These are phyloP conservation scores for Chiloscyllium plagiosum DNA, from an alignment of 2,113 vertebrate genomes.

Conservation along the genomic window DNA sequence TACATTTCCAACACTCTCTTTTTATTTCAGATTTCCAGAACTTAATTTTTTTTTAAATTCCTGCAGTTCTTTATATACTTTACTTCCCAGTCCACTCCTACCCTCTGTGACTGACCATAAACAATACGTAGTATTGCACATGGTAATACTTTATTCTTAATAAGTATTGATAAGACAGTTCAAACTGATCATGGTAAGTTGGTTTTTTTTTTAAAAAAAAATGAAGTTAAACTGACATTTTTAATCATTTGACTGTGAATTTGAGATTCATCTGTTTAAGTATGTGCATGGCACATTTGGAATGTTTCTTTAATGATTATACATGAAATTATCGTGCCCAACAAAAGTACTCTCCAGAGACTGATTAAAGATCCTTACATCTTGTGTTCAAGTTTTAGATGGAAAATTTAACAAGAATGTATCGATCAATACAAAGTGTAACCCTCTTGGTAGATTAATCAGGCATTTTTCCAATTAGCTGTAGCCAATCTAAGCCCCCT, in stretches of 20 bases:
- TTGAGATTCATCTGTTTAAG: neutral
- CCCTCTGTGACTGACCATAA: neutral
- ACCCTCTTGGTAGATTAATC: neutral
- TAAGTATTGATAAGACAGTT: neutral
- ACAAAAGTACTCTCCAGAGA: neutral
- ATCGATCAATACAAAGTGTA: neutral
- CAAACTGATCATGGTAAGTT: neutral
- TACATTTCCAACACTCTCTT: neutral
- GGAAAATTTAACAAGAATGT: neutral
- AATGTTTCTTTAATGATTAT: neutral
- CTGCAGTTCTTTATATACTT: neutral
- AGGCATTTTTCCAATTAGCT: neutral
- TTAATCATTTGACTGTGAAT: neutral
- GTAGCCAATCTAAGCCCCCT: neutral
- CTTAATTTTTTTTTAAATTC: neutral
- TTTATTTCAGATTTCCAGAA: conserved; percentile 4
- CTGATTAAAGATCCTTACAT: neutral
- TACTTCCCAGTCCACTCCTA: neutral
- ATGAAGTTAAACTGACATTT: neutral
- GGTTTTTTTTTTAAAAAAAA: too few relatives aligned
- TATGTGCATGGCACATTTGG: conserved; percentile 11
- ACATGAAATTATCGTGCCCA: neutral
- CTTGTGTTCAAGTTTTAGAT: neutral
- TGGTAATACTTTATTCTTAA: neutral
- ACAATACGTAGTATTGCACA: neutral